A percentile compares a stretch with the other conserved stretches of the same genome.
These are phyloP conservation scores for Phocoena phocoena DNA, from an alignment of 2,113 vertebrate species.

Conservation along the genomic window DNA sequence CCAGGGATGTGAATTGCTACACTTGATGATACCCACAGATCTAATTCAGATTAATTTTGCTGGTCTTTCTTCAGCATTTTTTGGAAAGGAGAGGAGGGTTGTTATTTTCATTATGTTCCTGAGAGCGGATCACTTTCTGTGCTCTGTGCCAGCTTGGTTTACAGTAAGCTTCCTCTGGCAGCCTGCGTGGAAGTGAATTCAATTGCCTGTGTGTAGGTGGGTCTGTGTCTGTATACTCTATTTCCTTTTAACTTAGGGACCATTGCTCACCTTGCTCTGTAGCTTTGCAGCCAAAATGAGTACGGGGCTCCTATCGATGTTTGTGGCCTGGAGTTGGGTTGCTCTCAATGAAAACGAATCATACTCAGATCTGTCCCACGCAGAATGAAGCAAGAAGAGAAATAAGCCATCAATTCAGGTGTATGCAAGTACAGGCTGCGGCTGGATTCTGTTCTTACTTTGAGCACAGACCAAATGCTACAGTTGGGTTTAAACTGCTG, in stretches of 20 bases:
- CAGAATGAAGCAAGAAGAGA: constrained; percentile 42
- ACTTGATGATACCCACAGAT: background rate
- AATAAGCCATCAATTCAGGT: constrained; percentile 60
- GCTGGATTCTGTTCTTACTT: constrained; percentile 34
- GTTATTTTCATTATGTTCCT: background rate
- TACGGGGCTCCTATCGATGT: constrained; percentile 60
- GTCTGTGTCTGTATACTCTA: background rate
- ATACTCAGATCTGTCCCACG: background rate
- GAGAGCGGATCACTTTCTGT: background rate
- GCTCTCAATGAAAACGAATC: constrained; percentile 59
- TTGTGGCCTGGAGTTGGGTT: constrained; percentile 34
- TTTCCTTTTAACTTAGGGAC: constrained; percentile 44
- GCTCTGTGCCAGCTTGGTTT: background rate
- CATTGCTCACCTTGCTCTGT: constrained; percentile 58
- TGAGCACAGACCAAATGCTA: constrained; percentile 43
- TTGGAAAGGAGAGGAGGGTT: background rate
- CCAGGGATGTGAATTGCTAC: background rate
- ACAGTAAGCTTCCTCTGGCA: constrained; percentile 3
- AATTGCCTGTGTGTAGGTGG: background rate
- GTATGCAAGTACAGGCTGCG: background rate
- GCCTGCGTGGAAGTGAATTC: constrained; percentile 14
- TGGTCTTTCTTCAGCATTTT: background rate
- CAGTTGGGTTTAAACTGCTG: background rate
- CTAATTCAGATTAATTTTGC: background rate
- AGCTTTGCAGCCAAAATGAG: constrained; percentile 45